These are phyloP conservation scores for Avahi laniger DNA, from an alignment of 2,797 vertebrate species.

Conservation along the genomic window DNA sequence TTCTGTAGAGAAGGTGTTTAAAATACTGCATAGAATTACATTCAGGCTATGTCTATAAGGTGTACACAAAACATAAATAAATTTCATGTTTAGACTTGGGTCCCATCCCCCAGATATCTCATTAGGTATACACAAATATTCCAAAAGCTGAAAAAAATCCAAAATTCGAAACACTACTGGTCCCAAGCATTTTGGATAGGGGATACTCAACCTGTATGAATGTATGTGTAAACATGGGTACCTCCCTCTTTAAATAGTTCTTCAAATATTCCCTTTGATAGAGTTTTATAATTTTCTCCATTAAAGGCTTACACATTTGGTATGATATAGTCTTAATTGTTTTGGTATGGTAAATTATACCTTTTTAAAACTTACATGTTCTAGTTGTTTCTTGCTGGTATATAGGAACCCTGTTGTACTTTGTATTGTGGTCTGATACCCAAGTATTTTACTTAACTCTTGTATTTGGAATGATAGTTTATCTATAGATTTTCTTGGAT, in stretches of 20 bases:
- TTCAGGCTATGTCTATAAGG: neutral
- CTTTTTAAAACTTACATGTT: neutral
- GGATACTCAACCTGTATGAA: neutral
- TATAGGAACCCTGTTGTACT: neutral
- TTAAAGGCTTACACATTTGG: neutral
- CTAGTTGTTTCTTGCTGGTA: neutral
- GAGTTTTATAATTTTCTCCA: neutral
- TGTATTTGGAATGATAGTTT: neutral
- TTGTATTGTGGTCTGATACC: neutral
- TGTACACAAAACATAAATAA: neutral
- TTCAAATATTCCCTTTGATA: neutral
- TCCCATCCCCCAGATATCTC: neutral
- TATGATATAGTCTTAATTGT: neutral
- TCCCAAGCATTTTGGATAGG: neutral
- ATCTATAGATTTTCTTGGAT: neutral
- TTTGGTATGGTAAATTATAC: neutral
- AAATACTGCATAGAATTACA: neutral
- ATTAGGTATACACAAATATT: neutral
- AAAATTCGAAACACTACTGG: neutral
- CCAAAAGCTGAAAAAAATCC: neutral
- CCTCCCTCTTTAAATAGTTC: neutral
- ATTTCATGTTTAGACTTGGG: neutral
- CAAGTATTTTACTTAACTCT: neutral
- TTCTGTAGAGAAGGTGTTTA: neutral
- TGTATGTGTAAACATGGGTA: neutral